phyloP scores from a whole-genome alignment of 2,113 vertebrate species.

The Abramis brama region DNA sequence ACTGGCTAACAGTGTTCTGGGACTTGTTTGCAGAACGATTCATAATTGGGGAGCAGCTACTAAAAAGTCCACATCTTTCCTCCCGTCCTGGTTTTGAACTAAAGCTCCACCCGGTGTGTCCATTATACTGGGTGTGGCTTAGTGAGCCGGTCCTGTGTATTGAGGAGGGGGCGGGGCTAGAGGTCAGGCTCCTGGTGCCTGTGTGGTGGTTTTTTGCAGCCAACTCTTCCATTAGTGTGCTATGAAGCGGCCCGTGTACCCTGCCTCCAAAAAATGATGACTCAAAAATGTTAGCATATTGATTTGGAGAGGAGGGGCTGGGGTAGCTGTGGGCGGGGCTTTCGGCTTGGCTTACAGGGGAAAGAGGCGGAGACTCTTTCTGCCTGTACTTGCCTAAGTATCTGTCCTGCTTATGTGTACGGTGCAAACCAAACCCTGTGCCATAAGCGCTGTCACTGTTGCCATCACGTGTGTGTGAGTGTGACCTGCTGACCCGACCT shows the following conservation, averaged over 20 bases:
- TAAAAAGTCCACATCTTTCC: constrained; percentile 58
- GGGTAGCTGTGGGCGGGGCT: constrained; percentile 66
- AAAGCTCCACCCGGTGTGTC: constrained; percentile 61
- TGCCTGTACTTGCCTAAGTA: constrained; percentile 65
- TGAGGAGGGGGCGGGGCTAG: constrained; percentile 74
- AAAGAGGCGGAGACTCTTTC: constrained; percentile 77
- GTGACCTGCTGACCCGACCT: constrained; percentile 77
- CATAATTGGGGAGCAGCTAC: constrained; percentile 71
- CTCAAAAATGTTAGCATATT: constrained; percentile 75
- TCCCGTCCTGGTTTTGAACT: constrained; percentile 47
- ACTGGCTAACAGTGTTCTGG: constrained; percentile 66
- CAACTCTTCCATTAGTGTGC: constrained; percentile 78
- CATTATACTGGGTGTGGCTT: constrained; percentile 81
- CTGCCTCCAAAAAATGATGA: constrained; percentile 74
- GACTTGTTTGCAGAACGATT: constrained; percentile 68
- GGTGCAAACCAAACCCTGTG: constrained; percentile 58
- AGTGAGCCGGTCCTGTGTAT: constrained; percentile 76
- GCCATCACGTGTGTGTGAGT: constrained; percentile 83
- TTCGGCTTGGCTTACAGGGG: constrained; percentile 51
- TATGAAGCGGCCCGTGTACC: constrained; percentile 77
- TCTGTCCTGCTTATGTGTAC: constrained; percentile 76
- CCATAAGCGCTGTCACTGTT: constrained; percentile 76
- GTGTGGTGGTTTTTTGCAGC: constrained; percentile 70
- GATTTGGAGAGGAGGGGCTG: constrained; percentile 52
- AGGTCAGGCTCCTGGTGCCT: constrained; percentile 77